Evolutionary conservation across 2,888 invertebrate genomes (phyloP).

Genomic region (Erpobdella octoculata): DNA sequence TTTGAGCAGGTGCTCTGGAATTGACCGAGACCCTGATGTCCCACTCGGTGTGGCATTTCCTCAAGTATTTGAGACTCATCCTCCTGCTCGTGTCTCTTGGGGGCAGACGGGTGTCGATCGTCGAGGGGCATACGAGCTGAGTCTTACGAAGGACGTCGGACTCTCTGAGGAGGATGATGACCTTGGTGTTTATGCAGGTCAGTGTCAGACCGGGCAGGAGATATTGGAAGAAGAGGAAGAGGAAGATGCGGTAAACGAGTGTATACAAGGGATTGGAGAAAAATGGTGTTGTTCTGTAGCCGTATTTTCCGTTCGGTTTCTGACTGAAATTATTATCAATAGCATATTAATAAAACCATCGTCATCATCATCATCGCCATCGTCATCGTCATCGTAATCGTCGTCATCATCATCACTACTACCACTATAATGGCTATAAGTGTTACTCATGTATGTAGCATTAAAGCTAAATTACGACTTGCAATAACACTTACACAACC

Average conservation of each 20-base stretch:
- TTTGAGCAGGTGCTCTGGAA: background rate
- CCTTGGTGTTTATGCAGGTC: constrained; percentile 31
- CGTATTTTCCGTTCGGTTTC: background rate
- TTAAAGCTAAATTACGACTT: no score
- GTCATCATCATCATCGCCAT: no score
- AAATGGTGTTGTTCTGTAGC: constrained; percentile 24
- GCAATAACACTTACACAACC: no score
- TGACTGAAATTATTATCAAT: background rate
- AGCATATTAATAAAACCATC: no score
- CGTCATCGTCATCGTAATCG: no score
- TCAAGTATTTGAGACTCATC: background rate
- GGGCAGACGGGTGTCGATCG: background rate
- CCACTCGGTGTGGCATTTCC: background rate
- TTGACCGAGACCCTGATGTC: constrained; percentile 2
- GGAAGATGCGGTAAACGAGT: constrained; percentile 33
- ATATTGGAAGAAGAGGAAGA: constrained; percentile 35
- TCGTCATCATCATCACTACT: no score
- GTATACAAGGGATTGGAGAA: constrained; percentile 32
- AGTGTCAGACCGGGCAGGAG: constrained; percentile 33
- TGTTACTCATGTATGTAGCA: no score
- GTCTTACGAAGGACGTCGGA: constrained; percentile 15
- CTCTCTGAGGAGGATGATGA: constrained; percentile 26
- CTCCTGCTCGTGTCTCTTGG: background rate
- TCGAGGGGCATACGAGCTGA: background rate
- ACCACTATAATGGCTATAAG: no score